phyloP scores from a whole-genome alignment of 2,113 vertebrate genomes.

The Sinocyclocheilus anshuiensis region DNA sequence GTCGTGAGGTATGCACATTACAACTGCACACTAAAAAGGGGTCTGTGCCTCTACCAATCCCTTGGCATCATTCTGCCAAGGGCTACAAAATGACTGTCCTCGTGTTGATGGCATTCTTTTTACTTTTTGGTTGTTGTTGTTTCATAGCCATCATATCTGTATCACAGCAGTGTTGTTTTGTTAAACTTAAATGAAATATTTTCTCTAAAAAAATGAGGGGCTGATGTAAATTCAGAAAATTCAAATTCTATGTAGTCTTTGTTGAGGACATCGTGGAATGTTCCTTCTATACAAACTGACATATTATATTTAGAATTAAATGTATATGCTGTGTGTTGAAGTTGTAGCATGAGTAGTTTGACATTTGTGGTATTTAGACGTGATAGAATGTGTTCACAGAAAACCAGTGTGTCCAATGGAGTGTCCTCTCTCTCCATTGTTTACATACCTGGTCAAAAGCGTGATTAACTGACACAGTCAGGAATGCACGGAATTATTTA shows the following conservation, averaged over 20 bases:
- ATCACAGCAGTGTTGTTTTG: neutral
- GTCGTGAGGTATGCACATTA: neutral
- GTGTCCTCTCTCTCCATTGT: conserved; percentile 60
- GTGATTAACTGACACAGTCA: conserved; percentile 61
- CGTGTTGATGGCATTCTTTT: neutral
- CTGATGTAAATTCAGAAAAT: neutral
- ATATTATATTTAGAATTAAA: conserved; percentile 39
- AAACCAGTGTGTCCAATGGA: conserved; percentile 53
- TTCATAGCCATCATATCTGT: neutral
- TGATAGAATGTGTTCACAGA: conserved; percentile 52
- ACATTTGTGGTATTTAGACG: conserved; percentile 42
- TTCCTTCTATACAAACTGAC: neutral
- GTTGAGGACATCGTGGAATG: neutral
- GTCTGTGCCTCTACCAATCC: neutral
- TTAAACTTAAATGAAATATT: neutral
- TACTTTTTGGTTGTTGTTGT: neutral
- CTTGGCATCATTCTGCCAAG: neutral
- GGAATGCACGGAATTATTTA: conserved; percentile 64
- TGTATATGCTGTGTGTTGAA: conserved; percentile 43
- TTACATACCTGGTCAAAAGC: conserved; percentile 69
- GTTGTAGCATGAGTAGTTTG: conserved; percentile 31
- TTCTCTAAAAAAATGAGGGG: neutral
- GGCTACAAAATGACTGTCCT: neutral
- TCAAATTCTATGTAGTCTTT: neutral
- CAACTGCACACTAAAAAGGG: neutral